Base-by-base conservation (phyloP, 2,797 vertebrate species). In the Telmatherina bonti region DNA sequence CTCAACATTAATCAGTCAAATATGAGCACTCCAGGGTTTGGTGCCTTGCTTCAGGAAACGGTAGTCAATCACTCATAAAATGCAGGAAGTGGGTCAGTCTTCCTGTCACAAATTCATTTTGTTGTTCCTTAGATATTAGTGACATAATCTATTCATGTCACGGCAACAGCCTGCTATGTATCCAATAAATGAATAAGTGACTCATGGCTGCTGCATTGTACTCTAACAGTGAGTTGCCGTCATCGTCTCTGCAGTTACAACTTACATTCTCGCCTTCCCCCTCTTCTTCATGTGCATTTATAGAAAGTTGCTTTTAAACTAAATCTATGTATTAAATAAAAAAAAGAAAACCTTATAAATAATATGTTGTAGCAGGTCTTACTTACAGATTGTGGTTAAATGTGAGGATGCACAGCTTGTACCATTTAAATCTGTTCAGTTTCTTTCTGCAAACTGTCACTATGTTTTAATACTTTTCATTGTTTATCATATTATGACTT, bases 1-100 rank as follows among this genome's bases (percentile, higher is more conserved):
- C 15, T 16, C 12, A 16, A 54, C 27, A 29, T 54, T 54, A 29
- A 29, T 29, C 26, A 54, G 36, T 29, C 30, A 56, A 20, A 67
- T 54, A 16, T 5, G 22, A 55, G 15, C 0, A n/a, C 11, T 35
- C 66, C 26, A 10, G 11, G 33, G 22, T 66, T 57, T 29, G 47
- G n/a, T 35, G 51, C 12, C 36, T 59, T 43, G 74, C 64, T 70
- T 38, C 49, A 56, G 49, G 53, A 63, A 72, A 57, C 55, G 52
- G 11, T 53, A 61, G 7, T 29, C 24, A 18, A 67, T 27, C 52
- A 52, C 41, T 36, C 24, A 35, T 49, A n/a, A 47, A n/a, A 65
- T 76, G 67, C 62, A 81, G 79, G 81, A 80, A 78, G 69, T 41
- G 20, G 41, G 73, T 27, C 56, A 67, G 63, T 49, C 31, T 76